A percentile compares a stretch with the other conserved stretches of the same genome.
phyloP scores from a whole-genome alignment of 2,888 invertebrate genomes.

The Troides helena region DNA sequence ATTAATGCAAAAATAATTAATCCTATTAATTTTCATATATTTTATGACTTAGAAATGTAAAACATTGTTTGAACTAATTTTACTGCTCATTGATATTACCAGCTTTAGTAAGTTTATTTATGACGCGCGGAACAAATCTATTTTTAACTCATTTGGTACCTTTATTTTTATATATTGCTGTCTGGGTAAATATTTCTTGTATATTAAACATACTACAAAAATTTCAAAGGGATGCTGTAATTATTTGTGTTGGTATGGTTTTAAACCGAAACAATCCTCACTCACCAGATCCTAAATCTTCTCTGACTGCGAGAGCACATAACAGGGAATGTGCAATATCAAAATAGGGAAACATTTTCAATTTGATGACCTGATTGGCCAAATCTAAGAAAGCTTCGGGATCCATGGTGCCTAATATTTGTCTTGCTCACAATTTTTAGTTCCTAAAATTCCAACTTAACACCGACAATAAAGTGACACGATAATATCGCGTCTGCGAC shows the following conservation, averaged over 20 bases:
- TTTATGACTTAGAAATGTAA: not conserved
- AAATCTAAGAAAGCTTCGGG: conserved; percentile 97
- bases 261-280: conserved; percentile 48
- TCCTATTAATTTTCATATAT: not conserved
- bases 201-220: not conserved
- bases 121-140: conserved; percentile 62
- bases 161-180: conserved; percentile 64
- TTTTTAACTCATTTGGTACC: conserved; percentile 64
- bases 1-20: not conserved
- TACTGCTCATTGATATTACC: conserved; percentile 18
- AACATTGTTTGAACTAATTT: not conserved
- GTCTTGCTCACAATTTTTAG: conserved; percentile 41
- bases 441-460: conserved; percentile 65
- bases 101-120: conserved; percentile 34
- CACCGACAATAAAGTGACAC: conserved; percentile 71
- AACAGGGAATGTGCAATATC: conserved; percentile 98
- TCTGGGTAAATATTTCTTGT: conserved; percentile 30
- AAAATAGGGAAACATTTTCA: conserved; percentile 99
- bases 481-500: conserved; percentile 66
- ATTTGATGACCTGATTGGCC: conserved; percentile 98
- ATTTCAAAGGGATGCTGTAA: conserved; percentile 48
- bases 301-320: conserved; percentile 96
- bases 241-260: conserved; percentile 47
- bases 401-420: conserved; percentile 85
- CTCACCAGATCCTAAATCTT: conserved; percentile 95